Conservation (phyloP, 1,140 invertebrate species). For the Chionoecetes opilio region DNA sequence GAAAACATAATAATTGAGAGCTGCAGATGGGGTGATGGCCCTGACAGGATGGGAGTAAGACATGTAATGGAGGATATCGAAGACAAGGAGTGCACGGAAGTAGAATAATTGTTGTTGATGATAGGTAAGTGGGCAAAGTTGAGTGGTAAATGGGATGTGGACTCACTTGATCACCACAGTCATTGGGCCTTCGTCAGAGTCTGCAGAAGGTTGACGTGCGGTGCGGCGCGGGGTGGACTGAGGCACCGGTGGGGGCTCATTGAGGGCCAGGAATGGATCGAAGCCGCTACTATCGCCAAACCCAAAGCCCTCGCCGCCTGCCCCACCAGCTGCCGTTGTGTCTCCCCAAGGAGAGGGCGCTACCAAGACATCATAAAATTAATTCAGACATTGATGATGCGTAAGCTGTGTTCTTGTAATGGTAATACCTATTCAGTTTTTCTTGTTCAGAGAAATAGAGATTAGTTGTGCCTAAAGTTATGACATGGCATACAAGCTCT, state of each 20-base stretch:
- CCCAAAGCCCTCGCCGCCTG: slow-evolving; percentile 82
- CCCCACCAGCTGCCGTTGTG: slow-evolving; percentile 84
- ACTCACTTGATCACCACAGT: slow-evolving; percentile 90
- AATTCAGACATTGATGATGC: not conserved
- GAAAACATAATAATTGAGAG: too few species aligned
- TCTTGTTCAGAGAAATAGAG: too few species aligned
- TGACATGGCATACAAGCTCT: too few species aligned
- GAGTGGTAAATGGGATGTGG: too few species aligned
- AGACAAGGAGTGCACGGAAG: too few species aligned
- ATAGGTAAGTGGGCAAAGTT: too few species aligned
- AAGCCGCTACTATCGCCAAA: slow-evolving; percentile 88
- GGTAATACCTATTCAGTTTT: too few species aligned
- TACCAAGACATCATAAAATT: not conserved
- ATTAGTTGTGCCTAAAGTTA: too few species aligned
- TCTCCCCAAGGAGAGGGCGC: slow-evolving; percentile 79
- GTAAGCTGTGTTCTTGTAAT: not conserved
- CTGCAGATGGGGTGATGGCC: too few species aligned
- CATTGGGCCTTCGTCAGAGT: slow-evolving; percentile 90
- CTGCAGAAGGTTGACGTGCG: slow-evolving; percentile 87
- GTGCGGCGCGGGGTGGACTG: slow-evolving; percentile 85
- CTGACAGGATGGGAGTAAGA: too few species aligned
- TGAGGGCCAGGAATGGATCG: slow-evolving; percentile 92
- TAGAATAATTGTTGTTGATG: too few species aligned
- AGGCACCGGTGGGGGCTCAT: slow-evolving; percentile 88
- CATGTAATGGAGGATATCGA: too few species aligned